Evolutionary conservation across 2,888 invertebrate species (phyloP), one percentile per base, ranked within the genome.

Genomic region (Cancer borealis): DNA sequence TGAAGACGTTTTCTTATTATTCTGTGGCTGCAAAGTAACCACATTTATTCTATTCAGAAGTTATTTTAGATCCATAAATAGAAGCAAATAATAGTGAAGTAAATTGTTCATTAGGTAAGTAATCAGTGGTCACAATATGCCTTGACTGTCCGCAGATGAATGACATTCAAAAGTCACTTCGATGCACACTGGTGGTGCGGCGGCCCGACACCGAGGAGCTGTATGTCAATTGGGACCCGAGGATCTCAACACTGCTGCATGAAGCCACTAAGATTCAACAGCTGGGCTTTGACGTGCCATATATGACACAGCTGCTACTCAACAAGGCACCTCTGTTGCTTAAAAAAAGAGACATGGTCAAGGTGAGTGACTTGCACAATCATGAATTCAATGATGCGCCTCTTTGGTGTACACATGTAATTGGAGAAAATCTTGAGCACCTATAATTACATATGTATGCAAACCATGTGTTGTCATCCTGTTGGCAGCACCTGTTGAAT

Each of bases 161-260:
- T 26, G 94, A 95, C 87, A 94, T 96, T 46, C 94, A 95, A 49
- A 95, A 94, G 54, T 95, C 93, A 47, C 88, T 96, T 39, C 94
- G 95, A 17, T 95, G 95, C 88, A 96, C 96, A 46, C 96, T 96
- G 17, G 96, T 97, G 91, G 96, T 96, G 4, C 96, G 96, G 93
- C 96, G 96, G 90, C 96, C 96, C 3, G 96, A 96, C 17, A 96
- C 96, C 0, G 96, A 96, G 39, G 96, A 96, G 54, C 96, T 96
- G 54, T 95, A 96, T 49, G 96, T 96, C 45, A 97, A 98, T 96
- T 98, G 98, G 12, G 97, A 98, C 96, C 97, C 97, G 0, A 97
- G 98, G 96, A 97, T 98, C 88, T 97, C 97, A 95, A 97, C 98
- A 96, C 98, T 98, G 73, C 96, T 96, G 95, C 96, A 96, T 79